phyloP scores from a whole-genome alignment of 2,797 vertebrate species.

The Cercopithecus neglectus region DNA sequence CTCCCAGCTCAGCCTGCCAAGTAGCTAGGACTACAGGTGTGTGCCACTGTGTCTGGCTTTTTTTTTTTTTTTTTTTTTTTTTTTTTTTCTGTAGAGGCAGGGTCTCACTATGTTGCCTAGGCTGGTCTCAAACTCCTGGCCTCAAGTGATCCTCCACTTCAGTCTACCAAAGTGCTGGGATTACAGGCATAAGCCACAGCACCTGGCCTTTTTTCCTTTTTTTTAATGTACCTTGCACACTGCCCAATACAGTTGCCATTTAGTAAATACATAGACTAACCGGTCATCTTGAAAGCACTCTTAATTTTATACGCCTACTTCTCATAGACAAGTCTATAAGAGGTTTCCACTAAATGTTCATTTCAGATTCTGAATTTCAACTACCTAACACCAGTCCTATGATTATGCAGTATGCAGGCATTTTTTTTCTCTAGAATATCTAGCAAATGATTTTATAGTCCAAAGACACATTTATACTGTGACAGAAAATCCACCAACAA shows the following conservation, averaged over 20 bases:
- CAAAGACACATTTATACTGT: not conserved
- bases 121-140: not conserved
- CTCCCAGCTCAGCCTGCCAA: not conserved
- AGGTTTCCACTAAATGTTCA: constrained; percentile 9
- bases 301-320: not conserved
- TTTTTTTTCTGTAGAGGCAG: not conserved
- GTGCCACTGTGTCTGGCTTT: not conserved
- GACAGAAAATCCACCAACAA: constrained; percentile 30
- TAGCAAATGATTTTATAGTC: constrained; percentile 32
- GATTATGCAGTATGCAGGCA: not conserved
- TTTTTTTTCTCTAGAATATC: not conserved
- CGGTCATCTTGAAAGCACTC: not conserved
- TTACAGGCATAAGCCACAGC: not conserved
- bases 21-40: not conserved
- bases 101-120: not conserved
- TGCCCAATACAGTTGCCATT: not conserved
- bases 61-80: not conserved
- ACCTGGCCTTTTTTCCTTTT: not conserved
- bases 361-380: constrained; percentile 40
- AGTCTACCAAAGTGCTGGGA: not conserved
- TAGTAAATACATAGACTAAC: not conserved
- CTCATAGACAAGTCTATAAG: not conserved
- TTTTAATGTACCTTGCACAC: not conserved
- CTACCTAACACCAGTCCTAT: not conserved
- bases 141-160: not conserved